Percentiles rank a stretch among this genome's conserved stretches.
These are phyloP conservation scores for Paradisaea rubra DNA, from an alignment of 2,113 vertebrate species.

Conservation along the genomic window DNA sequence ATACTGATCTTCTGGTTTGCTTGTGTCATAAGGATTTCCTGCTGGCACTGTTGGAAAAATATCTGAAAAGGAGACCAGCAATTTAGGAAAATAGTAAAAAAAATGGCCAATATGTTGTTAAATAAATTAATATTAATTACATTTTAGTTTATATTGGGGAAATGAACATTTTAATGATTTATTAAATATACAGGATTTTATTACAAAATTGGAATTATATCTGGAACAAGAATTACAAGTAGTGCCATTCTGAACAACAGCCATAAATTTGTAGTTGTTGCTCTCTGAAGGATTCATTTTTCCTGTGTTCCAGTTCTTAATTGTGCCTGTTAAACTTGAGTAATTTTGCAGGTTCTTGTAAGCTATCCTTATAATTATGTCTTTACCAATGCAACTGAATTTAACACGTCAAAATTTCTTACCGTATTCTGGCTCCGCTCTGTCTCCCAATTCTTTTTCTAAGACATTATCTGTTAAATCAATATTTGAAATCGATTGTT, in stretches of 20 bases:
- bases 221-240: constrained; percentile 8
- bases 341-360: background rate
- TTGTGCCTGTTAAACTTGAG: background rate
- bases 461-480: constrained; percentile 65
- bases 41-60: constrained; percentile 64
- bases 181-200: background rate
- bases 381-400: background rate
- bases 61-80: constrained; percentile 63
- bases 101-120: background rate
- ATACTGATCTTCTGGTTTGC: constrained; percentile 71
- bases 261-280: background rate
- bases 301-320: background rate
- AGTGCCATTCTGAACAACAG: background rate
- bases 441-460: constrained; percentile 67
- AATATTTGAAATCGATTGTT: constrained; percentile 51
- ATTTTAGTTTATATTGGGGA: background rate
- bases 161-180: background rate
- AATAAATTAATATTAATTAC: background rate
- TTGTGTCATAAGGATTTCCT: constrained; percentile 70
- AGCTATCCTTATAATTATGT: background rate
- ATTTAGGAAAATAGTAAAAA: background rate
- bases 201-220: background rate
- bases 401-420: constrained; percentile 42
- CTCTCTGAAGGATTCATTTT: background rate
- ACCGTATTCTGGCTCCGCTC: constrained; percentile 52